Base-by-base conservation (phyloP, 2,113 vertebrate species). In the Abramis brama region DNA sequence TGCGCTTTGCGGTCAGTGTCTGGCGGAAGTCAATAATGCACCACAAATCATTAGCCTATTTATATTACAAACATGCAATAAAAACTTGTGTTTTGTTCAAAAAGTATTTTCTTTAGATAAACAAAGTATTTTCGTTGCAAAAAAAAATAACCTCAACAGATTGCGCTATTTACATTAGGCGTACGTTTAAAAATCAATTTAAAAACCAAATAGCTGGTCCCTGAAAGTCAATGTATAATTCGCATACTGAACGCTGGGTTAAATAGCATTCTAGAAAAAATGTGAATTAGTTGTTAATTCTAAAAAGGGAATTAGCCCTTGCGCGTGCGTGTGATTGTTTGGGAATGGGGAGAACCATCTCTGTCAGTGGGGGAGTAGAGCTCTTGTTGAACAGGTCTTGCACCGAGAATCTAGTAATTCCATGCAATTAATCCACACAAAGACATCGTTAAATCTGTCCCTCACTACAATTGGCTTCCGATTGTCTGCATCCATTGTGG, bases 391-490 rank as follows among this genome's bases (percentile, higher is more conserved):
- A 79, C 83, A 85, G 83, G 75, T 59, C 75, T 81, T 82, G 79
- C 60, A 82, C 73, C 66, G 50, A 76, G 79, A 57, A 82, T 84
- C 55, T 74, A 82, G 95, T 96, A 97, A 96, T 97, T 95, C 96
- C 97, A 96, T 95, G 95, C 95, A 98, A 97, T 97, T 97, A 97
- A 96, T 93, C 95, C 93, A 95, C 94, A 96, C 93, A 96, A 96
- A 97, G 95, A 94, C 91, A 95, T 96, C 95, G 95, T 97, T 98
- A 97, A 96, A 96, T 96, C 97, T 96, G 94, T 92, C 94, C 92
- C 89, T 89, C 90, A 47, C 89, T 89, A 91, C 88, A 93, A 90
- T 90, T 90, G 91, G 91, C 91, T 91, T 90, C 90, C 89, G 90
- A 91, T 92, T 93, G 93, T 92, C 92, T 90, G 90, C 89, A 90